Evolutionary conservation across 2,113 vertebrate genomes (phyloP).

Genomic region (Pituophis catenifer): DNA sequence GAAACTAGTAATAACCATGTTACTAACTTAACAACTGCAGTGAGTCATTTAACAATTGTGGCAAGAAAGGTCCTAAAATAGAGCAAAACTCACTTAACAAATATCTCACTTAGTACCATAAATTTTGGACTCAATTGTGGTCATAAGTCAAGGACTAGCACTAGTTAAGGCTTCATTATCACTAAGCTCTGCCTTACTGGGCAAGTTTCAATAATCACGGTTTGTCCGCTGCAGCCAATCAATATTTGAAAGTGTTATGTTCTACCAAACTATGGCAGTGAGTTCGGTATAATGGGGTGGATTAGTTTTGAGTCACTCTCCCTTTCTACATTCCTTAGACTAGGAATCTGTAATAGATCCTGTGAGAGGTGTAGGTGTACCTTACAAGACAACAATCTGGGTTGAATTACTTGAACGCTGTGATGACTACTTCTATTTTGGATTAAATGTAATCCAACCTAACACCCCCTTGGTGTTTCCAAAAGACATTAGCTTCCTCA

Average conservation of each 20-base stretch:
- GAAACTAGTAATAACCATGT: no score
- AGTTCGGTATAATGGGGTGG: neutral
- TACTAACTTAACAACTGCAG: no score
- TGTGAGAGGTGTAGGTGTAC: neutral
- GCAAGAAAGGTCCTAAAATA: no score
- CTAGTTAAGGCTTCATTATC: neutral
- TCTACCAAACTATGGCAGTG: neutral
- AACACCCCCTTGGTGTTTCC: neutral
- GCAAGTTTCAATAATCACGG: neutral
- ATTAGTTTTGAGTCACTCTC: neutral
- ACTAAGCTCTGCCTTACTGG: neutral
- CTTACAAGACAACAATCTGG: neutral
- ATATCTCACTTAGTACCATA: no score
- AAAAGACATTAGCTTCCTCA: neutral
- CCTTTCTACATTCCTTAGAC: neutral
- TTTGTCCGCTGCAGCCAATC: neutral
- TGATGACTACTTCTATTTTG: neutral
- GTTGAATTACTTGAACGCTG: neutral
- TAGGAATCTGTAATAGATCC: neutral
- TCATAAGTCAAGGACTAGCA: no score
- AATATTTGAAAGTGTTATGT: neutral
- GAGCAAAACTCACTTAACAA: no score
- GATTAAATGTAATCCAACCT: neutral
- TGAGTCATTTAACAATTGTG: no score
- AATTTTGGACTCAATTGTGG: no score